phyloP scores from a whole-genome alignment of 2,113 vertebrate species.

The Platysteira castanea region DNA sequence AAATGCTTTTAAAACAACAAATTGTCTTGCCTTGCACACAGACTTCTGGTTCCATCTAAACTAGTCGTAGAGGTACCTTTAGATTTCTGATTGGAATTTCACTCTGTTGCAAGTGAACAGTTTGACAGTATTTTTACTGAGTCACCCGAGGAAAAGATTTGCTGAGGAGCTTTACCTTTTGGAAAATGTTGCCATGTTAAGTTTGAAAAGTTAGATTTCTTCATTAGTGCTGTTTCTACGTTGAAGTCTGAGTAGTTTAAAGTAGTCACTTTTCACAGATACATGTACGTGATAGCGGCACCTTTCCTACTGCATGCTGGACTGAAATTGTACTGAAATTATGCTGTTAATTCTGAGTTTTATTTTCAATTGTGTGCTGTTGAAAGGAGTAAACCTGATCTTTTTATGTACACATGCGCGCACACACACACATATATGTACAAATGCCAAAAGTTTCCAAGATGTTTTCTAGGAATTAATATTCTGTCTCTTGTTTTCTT shows the following conservation, averaged over 20 bases:
- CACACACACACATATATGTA: fast-evolving
- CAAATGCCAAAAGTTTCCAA: background rate
- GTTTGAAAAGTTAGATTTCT: background rate
- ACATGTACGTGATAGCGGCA: fast-evolving
- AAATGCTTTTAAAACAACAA: background rate
- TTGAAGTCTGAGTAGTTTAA: background rate
- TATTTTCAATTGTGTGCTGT: background rate
- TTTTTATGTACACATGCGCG: background rate
- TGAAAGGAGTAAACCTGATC: background rate
- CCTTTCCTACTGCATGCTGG: background rate
- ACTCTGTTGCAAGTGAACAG: background rate
- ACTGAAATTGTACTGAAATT: background rate
- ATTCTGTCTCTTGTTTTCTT: background rate
- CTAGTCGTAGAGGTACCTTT: background rate
- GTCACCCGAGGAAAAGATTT: background rate
- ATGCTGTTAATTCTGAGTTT: background rate
- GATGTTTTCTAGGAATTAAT: background rate
- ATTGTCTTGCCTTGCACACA: background rate
- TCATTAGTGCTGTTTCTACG: background rate
- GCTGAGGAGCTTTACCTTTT: background rate
- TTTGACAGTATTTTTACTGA: background rate
- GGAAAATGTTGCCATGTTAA: background rate
- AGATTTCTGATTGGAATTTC: background rate
- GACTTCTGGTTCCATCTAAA: background rate
- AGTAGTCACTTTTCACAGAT: background rate